Percentiles rank a stretch among this genome's conserved stretches.
These are phyloP conservation scores for Trichogramma evanescens DNA, from an alignment of 2,888 invertebrate species.

Conservation along the genomic window DNA sequence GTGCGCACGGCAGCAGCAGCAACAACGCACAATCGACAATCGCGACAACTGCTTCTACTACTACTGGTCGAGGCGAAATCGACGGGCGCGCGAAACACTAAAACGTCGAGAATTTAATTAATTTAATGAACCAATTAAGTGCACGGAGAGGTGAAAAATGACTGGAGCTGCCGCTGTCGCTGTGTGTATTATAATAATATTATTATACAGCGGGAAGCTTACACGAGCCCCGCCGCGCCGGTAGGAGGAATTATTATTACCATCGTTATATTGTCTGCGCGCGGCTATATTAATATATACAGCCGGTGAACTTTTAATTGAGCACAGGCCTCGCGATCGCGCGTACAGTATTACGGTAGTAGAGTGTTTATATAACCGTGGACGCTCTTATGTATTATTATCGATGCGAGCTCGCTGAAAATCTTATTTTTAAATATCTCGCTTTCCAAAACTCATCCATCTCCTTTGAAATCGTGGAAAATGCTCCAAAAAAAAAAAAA, in stretches of 20 bases:
- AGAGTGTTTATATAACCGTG: no score
- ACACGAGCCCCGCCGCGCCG: not conserved
- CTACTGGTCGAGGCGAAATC: no score
- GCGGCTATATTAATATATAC: not conserved
- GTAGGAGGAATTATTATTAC: conserved; percentile 3
- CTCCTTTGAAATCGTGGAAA: no score
- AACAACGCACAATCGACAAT: no score
- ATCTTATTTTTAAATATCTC: not conserved
- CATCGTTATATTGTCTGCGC: conserved; percentile 1
- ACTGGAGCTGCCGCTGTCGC: not conserved
- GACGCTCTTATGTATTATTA: not conserved
- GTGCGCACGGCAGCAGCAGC: no score
- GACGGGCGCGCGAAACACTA: not conserved
- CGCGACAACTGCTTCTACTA: no score
- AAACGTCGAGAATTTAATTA: conserved; percentile 16
- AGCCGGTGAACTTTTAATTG: conserved; percentile 18
- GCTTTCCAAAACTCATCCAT: no score
- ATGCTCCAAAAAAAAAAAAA: no score
- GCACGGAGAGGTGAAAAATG: conserved; percentile 12
- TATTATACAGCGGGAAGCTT: not conserved
- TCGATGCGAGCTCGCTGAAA: not conserved
- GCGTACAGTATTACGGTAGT: not conserved
- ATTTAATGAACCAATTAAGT: conserved; percentile 23
- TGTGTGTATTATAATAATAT: no score
- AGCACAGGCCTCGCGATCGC: not conserved